Evolutionary conservation across 2,113 vertebrate species (phyloP).

Genomic region (Passer domesticus): DNA sequence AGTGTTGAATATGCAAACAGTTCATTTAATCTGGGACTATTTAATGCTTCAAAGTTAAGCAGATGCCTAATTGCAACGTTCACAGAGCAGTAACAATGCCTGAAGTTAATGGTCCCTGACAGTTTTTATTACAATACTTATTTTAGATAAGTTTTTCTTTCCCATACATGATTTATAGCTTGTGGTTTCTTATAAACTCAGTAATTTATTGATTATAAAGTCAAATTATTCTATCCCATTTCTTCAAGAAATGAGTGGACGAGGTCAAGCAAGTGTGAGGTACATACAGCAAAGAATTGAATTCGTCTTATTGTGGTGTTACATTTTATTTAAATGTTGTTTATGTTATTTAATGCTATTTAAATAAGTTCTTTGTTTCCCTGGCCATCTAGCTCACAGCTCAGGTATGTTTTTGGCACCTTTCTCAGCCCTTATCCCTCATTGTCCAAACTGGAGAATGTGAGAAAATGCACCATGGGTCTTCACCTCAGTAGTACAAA

Average conservation of each 20-base stretch:
- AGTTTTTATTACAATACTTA: not conserved
- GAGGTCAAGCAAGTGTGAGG: not conserved
- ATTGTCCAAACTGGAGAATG: not conserved
- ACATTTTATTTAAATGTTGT: too few relatives aligned
- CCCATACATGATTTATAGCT: not conserved
- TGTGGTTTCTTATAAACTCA: not conserved
- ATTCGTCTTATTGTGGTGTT: not conserved
- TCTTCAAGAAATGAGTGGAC: not conserved
- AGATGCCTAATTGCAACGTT: slow-evolving; percentile 26
- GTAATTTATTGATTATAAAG: not conserved
- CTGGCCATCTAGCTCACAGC: not conserved
- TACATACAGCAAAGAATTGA: not conserved
- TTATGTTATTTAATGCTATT: too few relatives aligned
- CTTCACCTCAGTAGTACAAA: not conserved
- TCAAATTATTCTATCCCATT: not conserved
- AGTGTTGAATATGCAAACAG: not conserved
- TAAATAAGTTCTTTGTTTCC: not conserved
- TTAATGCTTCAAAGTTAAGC: slow-evolving; percentile 5
- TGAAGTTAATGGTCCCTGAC: slow-evolving; percentile 4
- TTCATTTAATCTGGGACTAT: not conserved
- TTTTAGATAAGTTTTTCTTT: not conserved
- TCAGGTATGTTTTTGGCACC: not conserved
- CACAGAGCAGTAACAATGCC: not conserved
- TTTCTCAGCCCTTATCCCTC: not conserved
- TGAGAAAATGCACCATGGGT: not conserved